phyloP scores from a whole-genome alignment of 2,888 invertebrate species.

The Rhabditoides inermis region DNA sequence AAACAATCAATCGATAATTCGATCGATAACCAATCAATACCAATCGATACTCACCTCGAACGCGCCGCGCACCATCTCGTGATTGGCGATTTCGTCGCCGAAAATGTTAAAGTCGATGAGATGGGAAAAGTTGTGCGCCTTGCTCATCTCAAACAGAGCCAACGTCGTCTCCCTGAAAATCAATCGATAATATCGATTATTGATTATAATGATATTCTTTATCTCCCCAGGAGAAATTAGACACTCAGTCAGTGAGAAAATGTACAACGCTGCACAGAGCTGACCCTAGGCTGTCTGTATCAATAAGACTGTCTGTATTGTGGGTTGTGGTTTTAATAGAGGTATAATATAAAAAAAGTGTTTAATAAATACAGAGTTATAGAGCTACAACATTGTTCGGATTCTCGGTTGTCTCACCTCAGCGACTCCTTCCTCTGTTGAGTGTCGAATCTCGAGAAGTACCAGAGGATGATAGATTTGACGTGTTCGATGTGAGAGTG shows the following conservation, averaged over 20 bases:
- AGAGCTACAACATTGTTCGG: no score
- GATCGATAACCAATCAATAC: no score
- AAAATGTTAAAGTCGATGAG: conserved; percentile 42
- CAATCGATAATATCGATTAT: no score
- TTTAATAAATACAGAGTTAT: no score
- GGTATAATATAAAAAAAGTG: no score
- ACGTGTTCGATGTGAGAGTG: conserved; percentile 14
- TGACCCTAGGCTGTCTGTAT: background rate
- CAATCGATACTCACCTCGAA: conserved; percentile 26
- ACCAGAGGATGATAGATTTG: conserved; percentile 41
- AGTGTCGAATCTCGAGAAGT: conserved; percentile 43
- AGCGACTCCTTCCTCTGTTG: conserved; percentile 16
- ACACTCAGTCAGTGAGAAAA: no score
- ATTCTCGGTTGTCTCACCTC: no score
- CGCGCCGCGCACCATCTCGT: conserved; percentile 50
- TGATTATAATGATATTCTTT: no score
- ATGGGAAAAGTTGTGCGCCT: conserved; percentile 13
- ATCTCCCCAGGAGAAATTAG: no score
- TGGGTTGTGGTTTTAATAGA: no score
- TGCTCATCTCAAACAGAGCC: conserved; percentile 32
- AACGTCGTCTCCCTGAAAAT: conserved; percentile 15
- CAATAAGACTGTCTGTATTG: conserved; percentile 2
- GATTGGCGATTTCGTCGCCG: conserved; percentile 47
- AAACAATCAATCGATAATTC: no score
- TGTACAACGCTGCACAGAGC: background rate